These are phyloP conservation scores for Epinotia ramella DNA, from an alignment of 2,888 invertebrate species.

Conservation along the genomic window DNA sequence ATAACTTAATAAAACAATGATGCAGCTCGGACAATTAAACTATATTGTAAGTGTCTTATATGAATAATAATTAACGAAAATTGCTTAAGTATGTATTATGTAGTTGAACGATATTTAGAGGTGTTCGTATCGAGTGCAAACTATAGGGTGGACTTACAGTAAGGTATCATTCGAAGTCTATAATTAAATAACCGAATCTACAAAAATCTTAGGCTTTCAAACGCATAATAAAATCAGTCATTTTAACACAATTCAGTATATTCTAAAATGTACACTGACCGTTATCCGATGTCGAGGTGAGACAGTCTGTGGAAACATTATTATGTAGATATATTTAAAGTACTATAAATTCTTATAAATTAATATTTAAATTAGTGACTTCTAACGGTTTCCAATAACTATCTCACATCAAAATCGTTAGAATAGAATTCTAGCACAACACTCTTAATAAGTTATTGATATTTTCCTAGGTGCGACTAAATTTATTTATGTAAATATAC, in stretches of 20 bases:
- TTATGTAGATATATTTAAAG: constrained; percentile 68
- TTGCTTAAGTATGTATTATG: constrained; percentile 80
- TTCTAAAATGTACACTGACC: constrained; percentile 84
- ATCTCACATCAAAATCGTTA: constrained; percentile 80
- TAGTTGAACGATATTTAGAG: constrained; percentile 66
- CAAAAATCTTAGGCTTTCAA: constrained; percentile 83
- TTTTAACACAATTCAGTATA: constrained; percentile 84
- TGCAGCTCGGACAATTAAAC: constrained; percentile 59
- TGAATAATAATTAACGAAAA: constrained; percentile 82
- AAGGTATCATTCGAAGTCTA: constrained; percentile 73
- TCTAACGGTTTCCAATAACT: constrained; percentile 74
- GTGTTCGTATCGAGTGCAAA: constrained; percentile 79
- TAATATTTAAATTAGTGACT: constrained; percentile 84
- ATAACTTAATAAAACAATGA: constrained; percentile 65
- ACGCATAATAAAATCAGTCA: constrained; percentile 85
- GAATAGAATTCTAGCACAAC: constrained; percentile 83
- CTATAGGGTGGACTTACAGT: constrained; percentile 82
- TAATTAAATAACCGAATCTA: constrained; percentile 79
- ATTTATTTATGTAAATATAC: constrained; percentile 81
- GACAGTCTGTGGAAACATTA: constrained; percentile 73
- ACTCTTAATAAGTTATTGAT: constrained; percentile 86
- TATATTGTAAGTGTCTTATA: constrained; percentile 74
- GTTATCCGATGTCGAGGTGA: constrained; percentile 79
- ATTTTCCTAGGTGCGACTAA: constrained; percentile 85
- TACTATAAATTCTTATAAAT: constrained; percentile 82